Percentiles rank a stretch among this genome's conserved stretches.
These are phyloP conservation scores for Phalloptychus januarius DNA, from an alignment of 2,797 vertebrate species.

Conservation along the genomic window DNA sequence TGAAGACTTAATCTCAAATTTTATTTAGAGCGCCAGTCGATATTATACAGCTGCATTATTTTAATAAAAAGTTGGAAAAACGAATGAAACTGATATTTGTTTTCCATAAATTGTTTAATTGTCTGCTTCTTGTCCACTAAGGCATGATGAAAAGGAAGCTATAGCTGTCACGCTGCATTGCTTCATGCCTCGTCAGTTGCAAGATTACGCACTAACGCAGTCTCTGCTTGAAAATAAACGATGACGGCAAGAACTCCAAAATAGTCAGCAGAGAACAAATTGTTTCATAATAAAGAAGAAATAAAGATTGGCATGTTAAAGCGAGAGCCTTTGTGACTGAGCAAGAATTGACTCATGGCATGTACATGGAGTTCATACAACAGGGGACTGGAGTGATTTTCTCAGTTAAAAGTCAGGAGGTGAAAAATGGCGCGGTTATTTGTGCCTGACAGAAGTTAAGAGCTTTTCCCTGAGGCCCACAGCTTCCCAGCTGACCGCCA, in stretches of 20 bases:
- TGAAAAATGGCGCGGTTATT: conserved; percentile 88
- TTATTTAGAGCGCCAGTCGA: not conserved
- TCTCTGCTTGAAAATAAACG: conserved; percentile 8
- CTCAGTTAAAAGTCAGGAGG: conserved; percentile 82
- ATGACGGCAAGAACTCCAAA: conserved; percentile 37
- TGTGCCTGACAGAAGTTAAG: conserved; percentile 89
- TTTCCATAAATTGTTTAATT: conserved; percentile 6
- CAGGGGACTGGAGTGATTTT: conserved; percentile 81
- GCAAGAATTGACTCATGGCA: conserved; percentile 80
- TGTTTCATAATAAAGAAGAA: conserved; percentile 3
- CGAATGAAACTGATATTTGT: not conserved
- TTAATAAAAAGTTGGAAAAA: not conserved
- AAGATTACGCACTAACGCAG: conserved; percentile 8
- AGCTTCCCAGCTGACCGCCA: conserved; percentile 83
- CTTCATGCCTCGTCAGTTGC: conserved; percentile 9
- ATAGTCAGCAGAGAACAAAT: conserved; percentile 2
- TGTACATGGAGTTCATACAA: conserved; percentile 83
- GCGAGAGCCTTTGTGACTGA: conserved; percentile 62
- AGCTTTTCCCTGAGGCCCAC: conserved; percentile 82
- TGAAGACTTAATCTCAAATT: not conserved
- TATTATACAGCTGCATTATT: not conserved
- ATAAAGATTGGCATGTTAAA: conserved; percentile 32
- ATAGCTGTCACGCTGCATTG: conserved; percentile 17
- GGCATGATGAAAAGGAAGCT: conserved; percentile 22
- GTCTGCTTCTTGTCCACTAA: conserved; percentile 14